These are phyloP conservation scores for Cygnus olor DNA, from an alignment of 2,797 vertebrate genomes.

Conservation along the genomic window DNA sequence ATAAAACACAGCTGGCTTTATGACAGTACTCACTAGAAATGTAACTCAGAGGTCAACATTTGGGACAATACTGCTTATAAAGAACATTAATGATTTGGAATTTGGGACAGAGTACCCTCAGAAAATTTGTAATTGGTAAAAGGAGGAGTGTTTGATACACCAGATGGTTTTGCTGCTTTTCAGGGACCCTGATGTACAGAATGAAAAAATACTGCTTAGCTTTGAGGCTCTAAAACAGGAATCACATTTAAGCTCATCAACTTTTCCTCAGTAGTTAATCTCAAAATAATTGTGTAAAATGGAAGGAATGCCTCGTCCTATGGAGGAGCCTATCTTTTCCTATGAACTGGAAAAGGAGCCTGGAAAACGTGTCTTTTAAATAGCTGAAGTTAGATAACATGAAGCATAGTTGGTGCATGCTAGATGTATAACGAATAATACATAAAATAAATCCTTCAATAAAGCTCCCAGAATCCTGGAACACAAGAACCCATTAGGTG, in stretches of 20 bases:
- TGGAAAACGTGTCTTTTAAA: background rate
- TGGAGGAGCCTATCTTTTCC: background rate
- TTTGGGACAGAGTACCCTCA: background rate
- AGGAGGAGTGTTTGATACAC: background rate
- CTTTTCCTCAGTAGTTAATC: background rate
- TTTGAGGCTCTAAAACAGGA: background rate
- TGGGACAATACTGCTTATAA: background rate
- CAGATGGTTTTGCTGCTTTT: background rate
- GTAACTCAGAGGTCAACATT: background rate
- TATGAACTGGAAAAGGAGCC: background rate
- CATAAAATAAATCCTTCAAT: background rate
- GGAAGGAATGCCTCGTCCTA: background rate
- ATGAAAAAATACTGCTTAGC: background rate
- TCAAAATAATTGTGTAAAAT: background rate
- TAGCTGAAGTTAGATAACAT: background rate
- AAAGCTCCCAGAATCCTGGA: background rate
- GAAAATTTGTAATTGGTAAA: background rate
- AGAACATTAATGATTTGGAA: background rate
- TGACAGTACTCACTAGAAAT: accelerated
- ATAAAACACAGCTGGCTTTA: background rate
- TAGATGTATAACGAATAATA: background rate
- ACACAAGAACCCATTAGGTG: background rate
- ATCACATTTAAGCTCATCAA: background rate
- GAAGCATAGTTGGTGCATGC: background rate
- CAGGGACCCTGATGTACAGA: background rate